Evolutionary conservation across 2,888 invertebrate genomes (phyloP), one percentile per base, ranked within the genome.

Genomic region (Watsonalla binaria): DNA sequence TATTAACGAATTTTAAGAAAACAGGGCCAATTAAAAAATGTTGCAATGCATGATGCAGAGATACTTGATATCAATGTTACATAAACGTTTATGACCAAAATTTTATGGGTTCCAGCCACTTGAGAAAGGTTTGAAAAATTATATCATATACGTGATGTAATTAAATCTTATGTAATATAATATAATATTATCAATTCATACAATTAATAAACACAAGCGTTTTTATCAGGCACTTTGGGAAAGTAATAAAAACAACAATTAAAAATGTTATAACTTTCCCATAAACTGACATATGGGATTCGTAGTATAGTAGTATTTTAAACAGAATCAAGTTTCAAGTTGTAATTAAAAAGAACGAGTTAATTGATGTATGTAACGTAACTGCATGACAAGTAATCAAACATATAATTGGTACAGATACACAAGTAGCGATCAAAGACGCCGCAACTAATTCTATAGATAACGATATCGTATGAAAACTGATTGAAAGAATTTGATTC

Each of bases 391-490:
- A 59, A 56, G 60, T 59, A 60, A 57, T 54, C 51, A 54, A 57
- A 53, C 65, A 61, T 62, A 63, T 65, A 65, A 68, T 68, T 63
- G 69, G 58, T 61, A 53, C 60, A 58, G 61, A 68, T 62, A 47
- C 42, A 54, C 51, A 70, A 69, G 69, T 65, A 69, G 65, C 61
- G 60, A 68, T 75, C 70, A 77, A 76, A 76, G 72, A 58, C 53
- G 66, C 76, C 77, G 75, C 69, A 54, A 57, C 51, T 51, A 60
- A 57, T 59, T 59, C 52, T 65, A 66, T 66, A 67, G 70, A 68
- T 65, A 68, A 63, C 66, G 66, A 55, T 68, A 65, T 54, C 62
- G 61, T 55, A 58, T 63, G 57, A 62, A 58, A 39, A 60, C 60
- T 57, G 52, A 58, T 57, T 58, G 56, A 63, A 57, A 53, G 52